phyloP scores from a whole-genome alignment of 2,797 vertebrate species.

The Buphagus erythrorhynchus region DNA sequence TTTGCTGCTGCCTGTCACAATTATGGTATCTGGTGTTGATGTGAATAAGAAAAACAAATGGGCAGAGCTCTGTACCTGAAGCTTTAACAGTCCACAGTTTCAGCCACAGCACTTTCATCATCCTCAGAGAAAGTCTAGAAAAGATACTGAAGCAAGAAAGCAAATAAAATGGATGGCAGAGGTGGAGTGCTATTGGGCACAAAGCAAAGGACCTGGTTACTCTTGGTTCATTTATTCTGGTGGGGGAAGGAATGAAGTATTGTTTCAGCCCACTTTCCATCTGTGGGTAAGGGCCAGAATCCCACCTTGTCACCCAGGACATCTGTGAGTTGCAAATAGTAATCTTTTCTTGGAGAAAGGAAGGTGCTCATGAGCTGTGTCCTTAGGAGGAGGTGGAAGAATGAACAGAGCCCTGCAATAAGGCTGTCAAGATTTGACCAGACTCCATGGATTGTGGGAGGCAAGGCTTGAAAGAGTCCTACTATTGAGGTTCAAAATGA shows the following conservation, averaged over 20 bases:
- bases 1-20: neutral
- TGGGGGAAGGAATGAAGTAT: neutral
- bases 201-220: neutral
- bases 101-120: neutral
- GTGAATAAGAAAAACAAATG: neutral
- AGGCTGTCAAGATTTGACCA: slow-evolving; percentile 7
- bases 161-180: neutral
- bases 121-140: neutral
- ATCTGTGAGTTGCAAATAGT: neutral
- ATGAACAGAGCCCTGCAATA: slow-evolving; percentile 19
- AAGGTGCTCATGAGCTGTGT: neutral
- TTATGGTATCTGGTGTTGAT: neutral
- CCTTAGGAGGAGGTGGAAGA: neutral
- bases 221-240: neutral
- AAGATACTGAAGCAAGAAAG: neutral
- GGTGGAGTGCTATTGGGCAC: neutral
- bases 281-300: neutral
- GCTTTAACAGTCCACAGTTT: neutral
- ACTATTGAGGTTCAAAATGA: neutral
- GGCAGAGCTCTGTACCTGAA: neutral
- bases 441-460: neutral
- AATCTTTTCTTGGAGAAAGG: neutral
- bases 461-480: neutral
- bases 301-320: neutral
- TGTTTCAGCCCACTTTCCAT: neutral